Evolutionary conservation across 2,113 vertebrate species (phyloP), one percentile per base, ranked within the genome.

Genomic region (Ptilonorhynchus violaceus): DNA sequence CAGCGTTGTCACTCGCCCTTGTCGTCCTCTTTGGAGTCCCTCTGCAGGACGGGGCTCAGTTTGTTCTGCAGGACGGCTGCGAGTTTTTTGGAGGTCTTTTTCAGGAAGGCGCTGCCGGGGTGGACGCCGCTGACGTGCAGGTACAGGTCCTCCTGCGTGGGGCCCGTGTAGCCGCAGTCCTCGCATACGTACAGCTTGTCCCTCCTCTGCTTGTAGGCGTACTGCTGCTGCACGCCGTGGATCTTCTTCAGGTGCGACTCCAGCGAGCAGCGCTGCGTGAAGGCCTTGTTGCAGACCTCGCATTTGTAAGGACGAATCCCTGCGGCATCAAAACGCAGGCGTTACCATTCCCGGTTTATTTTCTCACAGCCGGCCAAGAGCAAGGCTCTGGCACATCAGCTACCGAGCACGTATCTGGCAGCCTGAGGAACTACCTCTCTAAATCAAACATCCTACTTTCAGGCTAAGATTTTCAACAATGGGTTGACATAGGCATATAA

Each of bases 291-390:
- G 97, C 99, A 99, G 19, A 98, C 89, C 8, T 98, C 98, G 4
- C 99, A 99, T 78, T 99, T 99, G 97, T 99, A 99, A 52, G 98
- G 98, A 16, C 98, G 98, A 49, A 99, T 98, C 73, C 98, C 98
- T 98, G 87, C 35, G 75, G 82, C 1, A 0, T 22, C 42, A 37
- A 56, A 60, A 49, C 25, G 39, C 8, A 6, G 24, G 1, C 0
- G 33, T 92, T 39, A 76, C 19, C 8, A 0, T 30, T 39, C n/a
- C 35, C 2, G 3, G 31, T 16, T 21, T 13, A 10, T 2, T 53
- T 47, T 41, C 55, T 58, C 33, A 17, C 23, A 33, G 62, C 30
- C 1, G 2, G 21, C 70, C 35, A 27, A 52, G 37, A 52, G 28
- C 52, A 39, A 60, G 41, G 42, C 49, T 33, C 50, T 19, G 53